Evolutionary conservation across 2,797 vertebrate species (phyloP), one percentile per base, ranked within the genome.

Genomic region (Platyrinchus mystaceus): DNA sequence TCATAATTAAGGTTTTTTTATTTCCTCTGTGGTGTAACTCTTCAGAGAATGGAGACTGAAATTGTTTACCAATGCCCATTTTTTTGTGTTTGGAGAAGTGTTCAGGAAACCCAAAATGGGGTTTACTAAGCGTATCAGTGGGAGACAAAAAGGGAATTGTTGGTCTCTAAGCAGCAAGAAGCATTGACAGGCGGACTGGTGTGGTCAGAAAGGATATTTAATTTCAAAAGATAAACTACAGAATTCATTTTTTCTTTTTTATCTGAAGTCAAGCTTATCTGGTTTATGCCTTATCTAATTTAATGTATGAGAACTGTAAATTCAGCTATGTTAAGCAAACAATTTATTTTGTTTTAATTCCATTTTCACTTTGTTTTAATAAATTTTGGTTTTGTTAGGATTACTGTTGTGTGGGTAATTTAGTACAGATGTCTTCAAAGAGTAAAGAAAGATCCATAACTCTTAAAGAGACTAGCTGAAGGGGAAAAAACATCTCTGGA

Each of bases 391-490:
- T 92, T 93, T 92, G 82, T 94, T 96, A 89, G 77, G 84, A 92
- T 97, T 91, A 84, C 76, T 88, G 84, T 93, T 96, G 67, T 79
- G 70, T 84, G 80, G 7, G 58, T 95, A 94, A 96, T 92, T 92
- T 95, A 89, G 81, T 80, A 86, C 92, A 95, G 89, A 95, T 96
- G 95, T 94, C 87, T 95, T 96, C 94, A 93, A 96, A 96, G 94
- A 90, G 73, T 84, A 88, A 80, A 91, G 94, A 93, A 95, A 93
- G 96, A 89, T 89, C 69, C 74, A 32, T 92, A 90, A 89, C 82
- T 89, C 84, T 82, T 93, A 46, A 94, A 89, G 50, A 84, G 93
- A 91, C 68, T 85, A 88, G 76, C 84, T 94, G 47, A 86, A 94
- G 82, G 89, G 86, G 62, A 30, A 74, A 80, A 85, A 90, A 2